These are phyloP conservation scores for Gonatopus flavifemur DNA, from an alignment of 1,140 invertebrate genomes.

Conservation along the genomic window DNA sequence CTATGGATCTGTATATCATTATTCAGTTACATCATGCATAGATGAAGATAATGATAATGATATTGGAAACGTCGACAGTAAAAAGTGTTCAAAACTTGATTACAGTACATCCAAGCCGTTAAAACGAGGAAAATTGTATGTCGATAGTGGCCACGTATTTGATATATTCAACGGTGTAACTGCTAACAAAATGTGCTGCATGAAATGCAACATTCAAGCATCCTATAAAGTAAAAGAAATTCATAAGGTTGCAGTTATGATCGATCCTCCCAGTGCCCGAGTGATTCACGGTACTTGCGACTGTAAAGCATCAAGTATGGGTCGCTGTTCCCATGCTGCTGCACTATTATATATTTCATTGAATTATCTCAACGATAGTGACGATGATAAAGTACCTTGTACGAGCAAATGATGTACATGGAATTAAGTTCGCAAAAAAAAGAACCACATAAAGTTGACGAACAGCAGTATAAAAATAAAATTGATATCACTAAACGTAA, in stretches of 20 bases:
- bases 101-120: too few relatives aligned
- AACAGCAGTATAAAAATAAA: constrained; percentile 1
- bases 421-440: constrained; percentile 6
- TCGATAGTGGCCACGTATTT: not conserved
- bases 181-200: not conserved
- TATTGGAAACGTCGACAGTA: too few relatives aligned
- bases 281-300: constrained; percentile 2
- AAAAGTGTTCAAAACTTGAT: too few relatives aligned
- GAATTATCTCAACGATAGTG: not conserved
- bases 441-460: not conserved
- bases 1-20: too few relatives aligned
- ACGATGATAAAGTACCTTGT: not conserved
- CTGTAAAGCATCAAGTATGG: constrained; percentile 10
- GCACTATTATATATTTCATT: constrained; percentile 4
- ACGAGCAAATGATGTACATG: constrained; percentile 2
- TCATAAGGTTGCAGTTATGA: constrained; percentile 4
- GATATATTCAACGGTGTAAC: not conserved
- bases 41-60: too few relatives aligned
- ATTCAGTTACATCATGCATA: too few relatives aligned
- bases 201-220: constrained; percentile 1
- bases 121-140: not conserved
- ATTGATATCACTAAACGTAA: too few relatives aligned
- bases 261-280: not conserved
- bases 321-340: constrained; percentile 8
- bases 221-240: not conserved